A percentile compares a stretch with the other conserved stretches of the same genome.
Evolutionary conservation across 2,888 invertebrate species (phyloP).

Genomic region (Nymphalis polychloros): DNA sequence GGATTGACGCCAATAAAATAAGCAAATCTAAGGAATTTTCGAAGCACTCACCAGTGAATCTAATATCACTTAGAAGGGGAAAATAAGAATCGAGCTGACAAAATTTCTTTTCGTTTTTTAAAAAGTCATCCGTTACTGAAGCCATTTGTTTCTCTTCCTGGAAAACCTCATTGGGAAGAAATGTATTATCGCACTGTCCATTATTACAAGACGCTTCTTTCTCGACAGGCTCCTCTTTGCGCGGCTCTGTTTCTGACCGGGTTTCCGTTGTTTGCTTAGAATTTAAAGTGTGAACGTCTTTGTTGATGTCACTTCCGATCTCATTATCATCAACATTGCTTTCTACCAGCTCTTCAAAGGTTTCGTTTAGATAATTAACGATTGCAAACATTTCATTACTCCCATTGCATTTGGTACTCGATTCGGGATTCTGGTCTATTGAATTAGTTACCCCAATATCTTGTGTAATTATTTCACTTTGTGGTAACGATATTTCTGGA

Average conservation of each 20-base stretch:
- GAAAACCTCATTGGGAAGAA: constrained; percentile 19
- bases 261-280: constrained; percentile 36
- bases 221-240: constrained; percentile 5
- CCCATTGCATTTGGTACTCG: constrained; percentile 54
- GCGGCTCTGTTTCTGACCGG: constrained; percentile 29
- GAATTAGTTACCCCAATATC: constrained; percentile 21
- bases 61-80: constrained; percentile 70
- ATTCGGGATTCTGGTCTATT: constrained; percentile 4
- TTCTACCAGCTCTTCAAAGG: constrained; percentile 72
- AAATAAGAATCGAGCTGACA: constrained; percentile 64
- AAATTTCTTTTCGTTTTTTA: constrained; percentile 77
- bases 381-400: constrained; percentile 64
- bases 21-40: not conserved
- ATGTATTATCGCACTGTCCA: not conserved
- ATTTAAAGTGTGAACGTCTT: constrained; percentile 49
- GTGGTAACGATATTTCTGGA: constrained; percentile 11
- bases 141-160: constrained; percentile 50
- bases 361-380: constrained; percentile 67
- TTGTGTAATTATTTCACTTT: constrained; percentile 24
- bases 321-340: constrained; percentile 75
- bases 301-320: constrained; percentile 49
- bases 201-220: constrained; percentile 2
- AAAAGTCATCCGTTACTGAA: constrained; percentile 67
- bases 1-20: not conserved
- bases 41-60: constrained; percentile 69